Conservation (phyloP, 2,888 invertebrate genomes). For the Drosophila neonasuta region DNA sequence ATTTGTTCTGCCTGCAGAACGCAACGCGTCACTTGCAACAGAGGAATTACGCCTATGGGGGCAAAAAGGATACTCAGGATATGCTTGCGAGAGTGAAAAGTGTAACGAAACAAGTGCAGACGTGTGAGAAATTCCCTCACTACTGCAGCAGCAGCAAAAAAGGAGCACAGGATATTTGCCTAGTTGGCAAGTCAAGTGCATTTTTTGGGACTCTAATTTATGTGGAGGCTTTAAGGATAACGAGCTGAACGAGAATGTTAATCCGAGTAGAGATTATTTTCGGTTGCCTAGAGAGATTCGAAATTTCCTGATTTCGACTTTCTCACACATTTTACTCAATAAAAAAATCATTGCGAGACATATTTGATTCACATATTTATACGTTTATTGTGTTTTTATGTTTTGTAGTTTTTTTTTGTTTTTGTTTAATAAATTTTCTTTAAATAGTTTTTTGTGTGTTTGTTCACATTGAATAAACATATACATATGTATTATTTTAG, state of each 20-base stretch:
- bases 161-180: constrained; percentile 66
- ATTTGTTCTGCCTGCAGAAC: constrained; percentile 66
- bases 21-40: constrained; percentile 62
- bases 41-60: constrained; percentile 60
- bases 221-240: constrained; percentile 16
- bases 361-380: constrained; percentile 66
- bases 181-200: constrained; percentile 51
- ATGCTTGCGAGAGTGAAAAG: constrained; percentile 28
- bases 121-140: constrained; percentile 53
- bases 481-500: constrained; percentile 25
- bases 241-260: neutral
- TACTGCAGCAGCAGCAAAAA: neutral
- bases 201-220: constrained; percentile 36
- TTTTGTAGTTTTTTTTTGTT: constrained; percentile 17
- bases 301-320: neutral
- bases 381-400: constrained; percentile 59
- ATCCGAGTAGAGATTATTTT: neutral
- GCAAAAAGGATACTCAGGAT: constrained; percentile 24
- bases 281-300: neutral
- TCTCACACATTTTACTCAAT: neutral
- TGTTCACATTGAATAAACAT: constrained; percentile 65
- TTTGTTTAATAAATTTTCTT: constrained; percentile 56
- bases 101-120: constrained; percentile 63
- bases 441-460: constrained; percentile 37
- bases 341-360: neutral